Evolutionary conservation across 2,113 vertebrate species (phyloP).

Genomic region (Salvator merianae): DNA sequence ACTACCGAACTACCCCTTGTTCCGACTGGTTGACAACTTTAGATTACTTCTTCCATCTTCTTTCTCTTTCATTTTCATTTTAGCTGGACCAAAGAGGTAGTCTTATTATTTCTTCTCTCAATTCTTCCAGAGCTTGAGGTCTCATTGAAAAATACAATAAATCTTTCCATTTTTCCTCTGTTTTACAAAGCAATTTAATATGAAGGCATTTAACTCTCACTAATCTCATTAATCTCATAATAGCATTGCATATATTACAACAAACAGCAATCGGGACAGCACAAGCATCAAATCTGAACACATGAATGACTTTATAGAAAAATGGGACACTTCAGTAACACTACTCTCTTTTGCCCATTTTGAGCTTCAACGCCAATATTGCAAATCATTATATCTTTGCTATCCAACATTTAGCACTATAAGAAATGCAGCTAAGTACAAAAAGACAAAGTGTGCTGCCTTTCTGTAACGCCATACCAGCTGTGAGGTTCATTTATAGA

Average conservation of each 20-base stretch:
- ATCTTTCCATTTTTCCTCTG: too few species aligned
- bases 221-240: neutral
- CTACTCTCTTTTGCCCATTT: slow-evolving; percentile 38
- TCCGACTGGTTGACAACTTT: too few species aligned
- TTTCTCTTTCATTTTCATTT: too few species aligned
- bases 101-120: too few species aligned
- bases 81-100: too few species aligned
- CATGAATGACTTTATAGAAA: neutral
- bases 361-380: slow-evolving; percentile 28
- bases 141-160: too few species aligned
- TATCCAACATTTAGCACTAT: slow-evolving; percentile 35
- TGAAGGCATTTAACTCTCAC: neutral
- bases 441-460: slow-evolving; percentile 51
- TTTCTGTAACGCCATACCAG: slow-evolving; percentile 62
- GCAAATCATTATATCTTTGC: slow-evolving; percentile 5
- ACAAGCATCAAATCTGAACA: slow-evolving; percentile 10
- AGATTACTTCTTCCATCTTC: too few species aligned
- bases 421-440: slow-evolving; percentile 42
- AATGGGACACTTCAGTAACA: slow-evolving; percentile 31
- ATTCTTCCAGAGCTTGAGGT: too few species aligned
- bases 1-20: too few species aligned
- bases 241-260: neutral
- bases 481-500: slow-evolving; percentile 71
- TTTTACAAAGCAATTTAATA: too few species aligned
- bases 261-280: neutral